Base-by-base conservation (phyloP, 2,797 vertebrate genomes). In the Lepus townsendii region DNA sequence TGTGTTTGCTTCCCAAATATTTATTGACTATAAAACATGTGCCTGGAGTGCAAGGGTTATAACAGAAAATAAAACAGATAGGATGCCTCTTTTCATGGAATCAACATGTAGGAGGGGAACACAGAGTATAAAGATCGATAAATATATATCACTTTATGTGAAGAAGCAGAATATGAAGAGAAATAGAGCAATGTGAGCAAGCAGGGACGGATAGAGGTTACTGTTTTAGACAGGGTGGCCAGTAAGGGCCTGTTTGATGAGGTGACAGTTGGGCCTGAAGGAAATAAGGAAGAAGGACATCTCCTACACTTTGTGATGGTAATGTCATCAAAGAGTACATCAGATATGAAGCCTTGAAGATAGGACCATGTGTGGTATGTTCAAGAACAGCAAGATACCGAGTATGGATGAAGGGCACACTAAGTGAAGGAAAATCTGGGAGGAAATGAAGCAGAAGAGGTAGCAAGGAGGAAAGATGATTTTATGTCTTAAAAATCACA, bases 61-160 rank as follows among this genome's bases (percentile, higher is more conserved):
- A 86, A 88, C 13, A 91, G 26, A 83, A 71, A 90, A 77, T n/a
- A 94, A 85, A 90, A 5, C 71, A 72, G 54, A 93, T 20, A 60
- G 89, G 57, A 17, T 65, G n/a, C 14, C 26, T 85, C 5, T 92
- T n/a, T 73, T 54, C 30, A 35, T 50, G 35, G 17, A 65, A 52
- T 54, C 24, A 71, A 72, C 24, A 91, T 35, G 11, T 7, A 22
- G 7, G 20, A 78, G 32, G 12, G 50, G 79, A 73, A 69, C 30
- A 82, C 68, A 69, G 19, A 84, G 54, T 62, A 90, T 38, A 90
- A 38, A 90, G 32, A 72, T 82, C 9, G 54, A 27, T 73, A 79
- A 87, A 42, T 89, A 80, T 20, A 63, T 69, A 75, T 52, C 57
- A 73, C 32, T 68, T 78, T 65, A 52, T 68, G 32, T 86, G 60